phyloP scores from a whole-genome alignment of 2,113 vertebrate species.

The Hemichromis elongatus region DNA sequence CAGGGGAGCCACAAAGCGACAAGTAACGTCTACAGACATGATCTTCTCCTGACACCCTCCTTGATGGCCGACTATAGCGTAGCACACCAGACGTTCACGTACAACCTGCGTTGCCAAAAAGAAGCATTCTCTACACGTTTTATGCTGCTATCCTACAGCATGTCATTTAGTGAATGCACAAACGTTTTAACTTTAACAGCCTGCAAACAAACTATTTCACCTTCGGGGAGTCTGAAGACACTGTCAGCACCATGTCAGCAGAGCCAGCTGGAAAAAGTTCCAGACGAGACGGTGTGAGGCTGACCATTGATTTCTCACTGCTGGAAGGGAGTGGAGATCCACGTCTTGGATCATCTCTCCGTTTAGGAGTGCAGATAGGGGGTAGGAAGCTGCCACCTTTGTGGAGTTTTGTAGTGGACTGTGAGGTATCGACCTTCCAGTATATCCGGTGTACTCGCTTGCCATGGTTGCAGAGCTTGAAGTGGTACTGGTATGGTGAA shows the following conservation, averaged over 20 bases:
- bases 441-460: conserved; percentile 70
- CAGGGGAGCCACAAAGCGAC: conserved; percentile 63
- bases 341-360: background rate
- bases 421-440: conserved; percentile 74
- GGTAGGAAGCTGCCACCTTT: background rate
- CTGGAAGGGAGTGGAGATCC: background rate
- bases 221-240: conserved; percentile 72
- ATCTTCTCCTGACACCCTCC: background rate
- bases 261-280: conserved; percentile 77
- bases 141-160: background rate
- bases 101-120: conserved; percentile 68
- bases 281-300: conserved; percentile 66
- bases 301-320: conserved; percentile 51
- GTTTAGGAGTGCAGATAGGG: background rate
- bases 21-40: background rate
- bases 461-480: conserved; percentile 69
- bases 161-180: background rate
- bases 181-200: background rate
- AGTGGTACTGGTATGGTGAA: conserved; percentile 65
- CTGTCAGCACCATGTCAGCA: conserved; percentile 73
- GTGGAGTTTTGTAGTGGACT: background rate
- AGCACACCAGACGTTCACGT: conserved; percentile 77
- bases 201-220: conserved; percentile 46
- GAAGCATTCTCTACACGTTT: background rate
- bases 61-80: conserved; percentile 62